phyloP scores from a whole-genome alignment of 2,888 invertebrate genomes.

The Nasonia oneida region DNA sequence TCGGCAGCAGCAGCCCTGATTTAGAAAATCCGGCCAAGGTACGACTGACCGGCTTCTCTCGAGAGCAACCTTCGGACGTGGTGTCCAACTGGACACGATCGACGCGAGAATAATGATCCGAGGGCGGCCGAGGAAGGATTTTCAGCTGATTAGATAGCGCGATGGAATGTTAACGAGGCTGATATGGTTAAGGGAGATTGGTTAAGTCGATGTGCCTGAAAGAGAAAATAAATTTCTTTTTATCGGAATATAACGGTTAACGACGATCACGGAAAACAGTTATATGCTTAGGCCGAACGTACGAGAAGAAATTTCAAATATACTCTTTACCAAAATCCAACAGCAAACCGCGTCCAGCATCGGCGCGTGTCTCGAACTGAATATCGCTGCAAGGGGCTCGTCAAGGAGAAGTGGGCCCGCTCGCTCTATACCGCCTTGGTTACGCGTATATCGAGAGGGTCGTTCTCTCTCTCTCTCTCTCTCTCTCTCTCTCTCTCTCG shows the following conservation, averaged over 20 bases:
- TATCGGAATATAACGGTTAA: too few species aligned
- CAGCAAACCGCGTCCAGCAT: neutral
- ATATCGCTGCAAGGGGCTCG: too few species aligned
- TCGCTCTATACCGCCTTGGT: neutral
- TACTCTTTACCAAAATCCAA: neutral
- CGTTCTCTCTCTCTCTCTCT: too few species aligned
- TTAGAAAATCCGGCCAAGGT: conserved; percentile 62
- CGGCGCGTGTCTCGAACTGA: neutral
- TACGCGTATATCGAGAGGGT: too few species aligned
- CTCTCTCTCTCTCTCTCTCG: too few species aligned
- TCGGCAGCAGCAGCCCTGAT: conserved; percentile 38
- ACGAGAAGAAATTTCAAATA: neutral
- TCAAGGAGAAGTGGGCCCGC: neutral
- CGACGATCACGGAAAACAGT: too few species aligned
- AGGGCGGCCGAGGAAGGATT: neutral
- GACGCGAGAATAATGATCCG: neutral
- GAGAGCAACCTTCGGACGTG: conserved; percentile 41
- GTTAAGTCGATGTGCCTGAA: too few species aligned
- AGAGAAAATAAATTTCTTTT: too few species aligned
- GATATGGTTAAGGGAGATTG: too few species aligned
- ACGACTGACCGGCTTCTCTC: conserved; percentile 11
- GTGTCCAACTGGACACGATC: neutral
- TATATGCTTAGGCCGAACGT: too few species aligned
- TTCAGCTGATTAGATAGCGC: neutral
- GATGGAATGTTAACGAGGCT: neutral